Evolutionary conservation across 1,140 invertebrate species (phyloP).

Genomic region (Marisa cornuarietis): DNA sequence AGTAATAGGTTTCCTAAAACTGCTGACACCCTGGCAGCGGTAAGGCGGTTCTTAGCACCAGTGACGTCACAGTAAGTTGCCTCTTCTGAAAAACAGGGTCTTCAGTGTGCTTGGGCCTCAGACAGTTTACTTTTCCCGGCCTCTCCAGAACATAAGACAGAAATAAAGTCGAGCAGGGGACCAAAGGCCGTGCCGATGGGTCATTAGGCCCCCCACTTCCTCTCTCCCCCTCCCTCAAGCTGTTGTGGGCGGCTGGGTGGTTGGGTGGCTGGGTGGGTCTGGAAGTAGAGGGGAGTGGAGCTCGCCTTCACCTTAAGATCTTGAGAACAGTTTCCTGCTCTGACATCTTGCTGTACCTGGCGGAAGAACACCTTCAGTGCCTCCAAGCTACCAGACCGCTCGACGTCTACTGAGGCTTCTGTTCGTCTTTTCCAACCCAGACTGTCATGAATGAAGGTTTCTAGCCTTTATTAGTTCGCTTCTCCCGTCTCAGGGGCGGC

Average conservation of each 20-base stretch:
- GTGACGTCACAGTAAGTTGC: not conserved
- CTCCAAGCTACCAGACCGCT: not conserved
- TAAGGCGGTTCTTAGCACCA: not conserved
- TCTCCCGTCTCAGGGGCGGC: no score
- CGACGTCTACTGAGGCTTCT: not conserved
- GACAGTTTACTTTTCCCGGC: not conserved
- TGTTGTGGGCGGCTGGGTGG: not conserved
- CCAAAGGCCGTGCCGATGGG: no score
- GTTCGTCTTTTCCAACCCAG: not conserved
- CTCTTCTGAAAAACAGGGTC: not conserved
- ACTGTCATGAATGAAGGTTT: not conserved
- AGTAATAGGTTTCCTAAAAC: not conserved
- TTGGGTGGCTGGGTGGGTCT: conserved; percentile 5
- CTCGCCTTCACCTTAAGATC: not conserved
- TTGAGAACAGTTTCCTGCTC: not conserved
- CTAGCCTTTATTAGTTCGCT: not conserved
- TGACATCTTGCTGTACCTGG: not conserved
- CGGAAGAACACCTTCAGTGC: not conserved
- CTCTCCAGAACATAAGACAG: not conserved
- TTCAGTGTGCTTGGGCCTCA: not conserved
- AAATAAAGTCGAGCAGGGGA: not conserved
- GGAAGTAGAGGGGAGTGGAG: conserved; percentile 2
- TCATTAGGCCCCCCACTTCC: not conserved
- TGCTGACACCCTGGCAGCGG: not conserved
- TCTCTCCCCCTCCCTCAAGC: conserved; percentile 11